Percentiles rank a stretch among this genome's conserved stretches.
Conservation (phyloP, 2,113 vertebrate species). For the Siniperca knerii region DNA sequence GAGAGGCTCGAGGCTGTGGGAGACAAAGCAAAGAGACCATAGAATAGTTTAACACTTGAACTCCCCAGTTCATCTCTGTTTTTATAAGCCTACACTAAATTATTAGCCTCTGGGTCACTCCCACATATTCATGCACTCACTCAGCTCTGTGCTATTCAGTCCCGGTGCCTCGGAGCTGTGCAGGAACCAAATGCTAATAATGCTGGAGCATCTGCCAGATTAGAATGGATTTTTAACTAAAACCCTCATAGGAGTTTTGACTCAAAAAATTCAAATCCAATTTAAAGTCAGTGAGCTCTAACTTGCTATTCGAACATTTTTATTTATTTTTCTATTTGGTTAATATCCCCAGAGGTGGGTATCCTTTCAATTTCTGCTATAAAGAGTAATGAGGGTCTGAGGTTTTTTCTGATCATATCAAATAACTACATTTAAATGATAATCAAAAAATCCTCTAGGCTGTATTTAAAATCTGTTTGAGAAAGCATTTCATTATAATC, state of each 20-base stretch:
- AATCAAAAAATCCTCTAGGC: conserved; percentile 19
- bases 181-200: conserved; percentile 64
- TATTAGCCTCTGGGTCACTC: conserved; percentile 54
- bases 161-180: conserved; percentile 47
- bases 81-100: conserved; percentile 50
- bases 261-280: conserved; percentile 58
- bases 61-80: conserved; percentile 32
- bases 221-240: conserved; percentile 80
- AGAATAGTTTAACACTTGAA: conserved; percentile 50
- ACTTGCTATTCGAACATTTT: conserved; percentile 35
- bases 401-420: conserved; percentile 40
- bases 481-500: background rate
- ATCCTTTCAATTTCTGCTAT: conserved; percentile 31
- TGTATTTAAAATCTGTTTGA: conserved; percentile 19
- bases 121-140: conserved; percentile 32
- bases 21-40: conserved; percentile 61
- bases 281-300: conserved; percentile 43
- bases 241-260: conserved; percentile 59
- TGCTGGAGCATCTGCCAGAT: conserved; percentile 54
- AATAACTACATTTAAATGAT: conserved; percentile 40
- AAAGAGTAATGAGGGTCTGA: conserved; percentile 30
- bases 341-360: conserved; percentile 45
- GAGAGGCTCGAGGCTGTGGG: conserved; percentile 81
- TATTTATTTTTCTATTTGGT: conserved; percentile 54
- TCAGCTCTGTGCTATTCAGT: conserved; percentile 14